These are phyloP conservation scores for Sebastes flavidus DNA, from an alignment of 2,797 vertebrate species.

Conservation along the genomic window DNA sequence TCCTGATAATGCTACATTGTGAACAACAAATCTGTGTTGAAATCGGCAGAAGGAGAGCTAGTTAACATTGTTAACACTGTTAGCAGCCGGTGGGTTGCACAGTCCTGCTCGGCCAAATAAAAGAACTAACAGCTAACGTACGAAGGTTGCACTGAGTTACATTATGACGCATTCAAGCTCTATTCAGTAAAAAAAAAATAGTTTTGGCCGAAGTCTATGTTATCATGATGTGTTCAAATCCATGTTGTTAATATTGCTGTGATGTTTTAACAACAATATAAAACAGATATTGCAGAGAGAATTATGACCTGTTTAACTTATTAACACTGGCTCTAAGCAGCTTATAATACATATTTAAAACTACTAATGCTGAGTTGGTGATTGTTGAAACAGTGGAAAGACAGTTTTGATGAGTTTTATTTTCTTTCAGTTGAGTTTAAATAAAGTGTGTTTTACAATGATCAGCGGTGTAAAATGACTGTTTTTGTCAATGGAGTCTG, in stretches of 20 bases:
- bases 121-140: too few relatives aligned
- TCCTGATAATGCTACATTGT: neutral
- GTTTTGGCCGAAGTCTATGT: too few relatives aligned
- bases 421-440: neutral
- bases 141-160: too few relatives aligned
- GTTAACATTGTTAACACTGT: rapidly evolving
- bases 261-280: neutral
- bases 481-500: neutral
- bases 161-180: neutral
- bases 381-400: neutral
- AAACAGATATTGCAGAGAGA: neutral
- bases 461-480: neutral
- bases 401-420: neutral
- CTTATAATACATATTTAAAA: neutral
- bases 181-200: neutral
- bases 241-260: neutral
- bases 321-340: neutral
- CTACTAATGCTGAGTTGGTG: neutral
- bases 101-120: too few relatives aligned
- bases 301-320: neutral
- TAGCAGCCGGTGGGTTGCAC: neutral
- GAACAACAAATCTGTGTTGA: neutral
- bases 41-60: neutral
- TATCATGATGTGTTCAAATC: neutral
- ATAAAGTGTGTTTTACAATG: neutral